Conservation (phyloP, 2,113 vertebrate species). For the Elephas maximus region DNA sequence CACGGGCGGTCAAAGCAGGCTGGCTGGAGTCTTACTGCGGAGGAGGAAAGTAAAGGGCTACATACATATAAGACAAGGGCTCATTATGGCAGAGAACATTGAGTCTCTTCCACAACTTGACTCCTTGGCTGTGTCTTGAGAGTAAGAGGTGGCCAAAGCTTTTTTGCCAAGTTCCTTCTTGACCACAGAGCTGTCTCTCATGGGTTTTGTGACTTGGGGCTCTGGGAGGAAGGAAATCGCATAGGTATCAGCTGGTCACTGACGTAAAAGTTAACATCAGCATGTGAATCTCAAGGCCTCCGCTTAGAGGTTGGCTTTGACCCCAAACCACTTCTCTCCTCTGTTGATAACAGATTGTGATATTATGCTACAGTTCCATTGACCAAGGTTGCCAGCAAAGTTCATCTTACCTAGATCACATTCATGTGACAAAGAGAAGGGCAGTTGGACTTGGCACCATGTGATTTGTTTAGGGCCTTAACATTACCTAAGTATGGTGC, state of each 20-base stretch:
- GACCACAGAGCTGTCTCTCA: not conserved
- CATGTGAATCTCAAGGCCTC: not conserved
- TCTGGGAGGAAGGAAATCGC: not conserved
- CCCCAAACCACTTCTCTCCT: constrained; percentile 48
- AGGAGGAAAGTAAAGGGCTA: not conserved
- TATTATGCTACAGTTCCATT: constrained; percentile 64
- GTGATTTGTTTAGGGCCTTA: constrained; percentile 32
- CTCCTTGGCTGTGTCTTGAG: constrained; percentile 39
- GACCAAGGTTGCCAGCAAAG: constrained; percentile 60
- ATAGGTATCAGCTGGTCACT: constrained; percentile 7
- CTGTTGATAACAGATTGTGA: constrained; percentile 67
- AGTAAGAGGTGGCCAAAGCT: constrained; percentile 60
- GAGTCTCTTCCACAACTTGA: not conserved
- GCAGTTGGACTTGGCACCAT: constrained; percentile 28
- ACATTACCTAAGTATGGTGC: constrained; percentile 17
- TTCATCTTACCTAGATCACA: constrained; percentile 67
- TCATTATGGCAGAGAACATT: not conserved
- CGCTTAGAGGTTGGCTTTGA: not conserved
- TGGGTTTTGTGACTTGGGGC: not conserved
- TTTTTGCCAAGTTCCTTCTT: constrained; percentile 52
- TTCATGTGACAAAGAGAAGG: constrained; percentile 61
- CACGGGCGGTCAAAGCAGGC: not conserved
- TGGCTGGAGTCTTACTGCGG: not conserved
- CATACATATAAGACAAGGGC: not conserved
- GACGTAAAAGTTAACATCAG: constrained; percentile 44